Evolutionary conservation across 2,888 invertebrate genomes (phyloP).

Genomic region (Drosophila leonis): DNA sequence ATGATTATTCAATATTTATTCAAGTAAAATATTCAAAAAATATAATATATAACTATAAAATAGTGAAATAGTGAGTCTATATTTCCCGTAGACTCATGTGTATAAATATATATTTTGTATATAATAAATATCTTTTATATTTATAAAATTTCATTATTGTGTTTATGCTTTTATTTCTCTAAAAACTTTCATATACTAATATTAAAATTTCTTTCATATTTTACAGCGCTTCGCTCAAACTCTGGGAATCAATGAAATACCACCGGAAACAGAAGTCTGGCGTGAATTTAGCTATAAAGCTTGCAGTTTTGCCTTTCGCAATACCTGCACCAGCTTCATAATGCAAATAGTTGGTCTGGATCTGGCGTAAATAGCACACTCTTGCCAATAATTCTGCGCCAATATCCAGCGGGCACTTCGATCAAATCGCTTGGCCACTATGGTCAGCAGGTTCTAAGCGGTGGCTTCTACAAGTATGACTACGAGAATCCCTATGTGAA

Average conservation of each 20-base stretch:
- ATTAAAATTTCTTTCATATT: background rate
- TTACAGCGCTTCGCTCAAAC: conserved; percentile 18
- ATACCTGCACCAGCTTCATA: conserved; percentile 80
- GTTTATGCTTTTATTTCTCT: too few relatives aligned
- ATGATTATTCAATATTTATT: too few relatives aligned
- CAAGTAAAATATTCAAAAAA: too few relatives aligned
- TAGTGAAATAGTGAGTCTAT: too few relatives aligned
- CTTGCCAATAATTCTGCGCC: conserved; percentile 87
- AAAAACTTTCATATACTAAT: background rate
- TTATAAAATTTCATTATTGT: too few relatives aligned
- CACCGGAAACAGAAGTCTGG: conserved; percentile 45
- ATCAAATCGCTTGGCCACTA: conserved; percentile 87
- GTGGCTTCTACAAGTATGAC: conserved; percentile 86
- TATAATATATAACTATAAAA: too few relatives aligned
- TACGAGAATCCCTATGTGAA: conserved; percentile 83
- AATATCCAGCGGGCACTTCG: conserved; percentile 87
- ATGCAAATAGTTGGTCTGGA: conserved; percentile 86
- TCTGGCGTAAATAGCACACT: conserved; percentile 85
- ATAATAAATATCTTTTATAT: too few relatives aligned
- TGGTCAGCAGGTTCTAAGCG: conserved; percentile 84
- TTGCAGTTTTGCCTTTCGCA: conserved; percentile 44
- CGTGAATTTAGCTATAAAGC: conserved; percentile 22
- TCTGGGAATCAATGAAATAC: conserved; percentile 56
- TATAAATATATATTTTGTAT: too few relatives aligned
- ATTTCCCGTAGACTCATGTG: too few relatives aligned